A percentile compares a stretch with the other conserved stretches of the same genome.
Conservation (phyloP, 2,113 vertebrate genomes). For the Probosciger aterrimus region DNA sequence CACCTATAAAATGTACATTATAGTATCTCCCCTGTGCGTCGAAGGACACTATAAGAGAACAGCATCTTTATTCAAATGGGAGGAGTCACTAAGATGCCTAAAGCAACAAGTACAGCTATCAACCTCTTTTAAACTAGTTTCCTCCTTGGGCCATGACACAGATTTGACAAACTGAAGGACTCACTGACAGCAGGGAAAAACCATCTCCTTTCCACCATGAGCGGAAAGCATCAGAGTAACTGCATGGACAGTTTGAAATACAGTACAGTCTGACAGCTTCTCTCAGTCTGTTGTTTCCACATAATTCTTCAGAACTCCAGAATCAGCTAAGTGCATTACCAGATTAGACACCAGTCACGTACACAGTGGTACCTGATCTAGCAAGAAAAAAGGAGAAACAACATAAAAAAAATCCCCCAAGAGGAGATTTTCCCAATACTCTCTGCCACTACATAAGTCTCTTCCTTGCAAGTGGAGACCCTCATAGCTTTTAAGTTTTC, state of each 20-base stretch:
- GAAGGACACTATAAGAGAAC: background rate
- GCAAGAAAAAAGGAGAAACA: background rate
- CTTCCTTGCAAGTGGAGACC: background rate
- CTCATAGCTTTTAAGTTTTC: background rate
- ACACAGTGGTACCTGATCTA: background rate
- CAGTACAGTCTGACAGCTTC: background rate
- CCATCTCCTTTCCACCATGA: background rate
- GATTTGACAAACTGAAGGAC: background rate
- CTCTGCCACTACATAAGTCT: background rate
- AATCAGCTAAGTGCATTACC: background rate
- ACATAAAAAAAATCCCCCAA: background rate
- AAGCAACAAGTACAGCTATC: background rate
- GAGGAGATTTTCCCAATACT: background rate
- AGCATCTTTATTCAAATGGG: background rate
- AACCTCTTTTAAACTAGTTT: background rate
- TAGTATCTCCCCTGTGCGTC: background rate
- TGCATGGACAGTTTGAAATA: background rate
- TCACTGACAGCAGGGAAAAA: background rate
- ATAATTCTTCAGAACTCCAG: background rate
- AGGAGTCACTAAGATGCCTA: background rate
- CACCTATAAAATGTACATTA: background rate
- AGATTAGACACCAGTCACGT: background rate
- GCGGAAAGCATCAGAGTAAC: background rate
- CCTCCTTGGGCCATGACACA: background rate
- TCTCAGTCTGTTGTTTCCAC: background rate